Evolutionary conservation across 2,113 vertebrate genomes (phyloP), one percentile per base, ranked within the genome.

Genomic region (Crotalus horridus): DNA sequence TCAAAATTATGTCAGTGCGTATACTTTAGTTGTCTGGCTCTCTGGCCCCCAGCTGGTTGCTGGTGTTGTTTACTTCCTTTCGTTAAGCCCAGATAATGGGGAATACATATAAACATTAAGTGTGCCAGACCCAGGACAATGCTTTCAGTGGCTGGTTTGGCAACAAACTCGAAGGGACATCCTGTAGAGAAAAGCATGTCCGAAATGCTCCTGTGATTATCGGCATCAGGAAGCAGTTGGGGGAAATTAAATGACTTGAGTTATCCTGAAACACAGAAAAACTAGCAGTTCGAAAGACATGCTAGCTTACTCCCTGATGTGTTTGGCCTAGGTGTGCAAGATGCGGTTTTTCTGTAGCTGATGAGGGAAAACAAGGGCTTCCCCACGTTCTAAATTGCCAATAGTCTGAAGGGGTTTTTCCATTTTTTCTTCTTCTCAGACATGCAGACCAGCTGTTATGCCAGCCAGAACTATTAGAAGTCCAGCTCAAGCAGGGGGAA

Each of bases 81-180:
- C 20, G 43, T 8, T 33, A 48, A 88, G 24, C 13, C 55, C 13
- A 86, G 59, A 48, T 88, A 55, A 88, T 29, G 15, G 46, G 21
- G 21, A 11, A 11, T 12, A 55, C 43, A 29, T 86, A 46, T 58
- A 61, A 21, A 12, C 51, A 61, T 59, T 53, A 39, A 48, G 13
- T 39, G 55, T 21, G 43, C 86, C 29, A 86, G 64, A 29, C 12
- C 29, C 39, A 86, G 46, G 59, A 86, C 54, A 61, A 2, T 10
- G 43, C 26, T 85, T 85, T 29, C 39, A 7, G 74, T 53, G 51
- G 43, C 21, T 93, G 92, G 92, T 86, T 93, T 93, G 88, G 88
- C 92, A 90, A 93, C n/a, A 39, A 58, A 90, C 29, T 90, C 46
- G 7, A 64, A 90, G 89, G 56, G 74, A 17, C n/a, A 26, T 13